phyloP scores from a whole-genome alignment of 2,888 invertebrate genomes.

The Drosophila siamana region DNA sequence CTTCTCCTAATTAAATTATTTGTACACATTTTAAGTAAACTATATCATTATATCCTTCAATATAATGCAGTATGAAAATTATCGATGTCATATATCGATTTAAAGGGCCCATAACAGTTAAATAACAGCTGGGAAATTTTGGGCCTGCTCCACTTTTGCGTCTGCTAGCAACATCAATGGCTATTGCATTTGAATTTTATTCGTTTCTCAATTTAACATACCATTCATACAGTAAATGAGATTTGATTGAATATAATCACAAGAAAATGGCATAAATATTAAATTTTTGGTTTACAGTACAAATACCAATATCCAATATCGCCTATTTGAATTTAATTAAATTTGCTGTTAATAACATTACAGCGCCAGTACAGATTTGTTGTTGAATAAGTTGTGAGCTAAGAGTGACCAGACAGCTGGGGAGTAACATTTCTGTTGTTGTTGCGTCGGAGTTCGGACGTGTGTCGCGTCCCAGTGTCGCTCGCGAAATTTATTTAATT shows the following conservation, averaged over 20 bases:
- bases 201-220: background rate
- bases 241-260: background rate
- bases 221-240: background rate
- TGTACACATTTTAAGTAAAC: too few relatives aligned
- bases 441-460: constrained; percentile 60
- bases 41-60: too few relatives aligned
- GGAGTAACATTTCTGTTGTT: constrained; percentile 59
- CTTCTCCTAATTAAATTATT: too few relatives aligned
- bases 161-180: background rate
- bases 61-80: background rate
- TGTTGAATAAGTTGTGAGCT: constrained; percentile 18
- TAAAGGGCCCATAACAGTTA: background rate
- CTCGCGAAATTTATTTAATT: constrained; percentile 62
- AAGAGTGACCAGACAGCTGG: constrained; percentile 47
- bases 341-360: constrained; percentile 11
- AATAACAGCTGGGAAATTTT: background rate
- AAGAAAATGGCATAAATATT: background rate
- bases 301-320: too few relatives aligned
- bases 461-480: constrained; percentile 47
- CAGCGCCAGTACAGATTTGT: constrained; percentile 14
- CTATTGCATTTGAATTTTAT: background rate
- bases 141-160: background rate
- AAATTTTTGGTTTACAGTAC: background rate
- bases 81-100: constrained; percentile 11
- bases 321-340: background rate